Base-by-base conservation (phyloP, 2,888 invertebrate species). In the Molanna angustata region DNA sequence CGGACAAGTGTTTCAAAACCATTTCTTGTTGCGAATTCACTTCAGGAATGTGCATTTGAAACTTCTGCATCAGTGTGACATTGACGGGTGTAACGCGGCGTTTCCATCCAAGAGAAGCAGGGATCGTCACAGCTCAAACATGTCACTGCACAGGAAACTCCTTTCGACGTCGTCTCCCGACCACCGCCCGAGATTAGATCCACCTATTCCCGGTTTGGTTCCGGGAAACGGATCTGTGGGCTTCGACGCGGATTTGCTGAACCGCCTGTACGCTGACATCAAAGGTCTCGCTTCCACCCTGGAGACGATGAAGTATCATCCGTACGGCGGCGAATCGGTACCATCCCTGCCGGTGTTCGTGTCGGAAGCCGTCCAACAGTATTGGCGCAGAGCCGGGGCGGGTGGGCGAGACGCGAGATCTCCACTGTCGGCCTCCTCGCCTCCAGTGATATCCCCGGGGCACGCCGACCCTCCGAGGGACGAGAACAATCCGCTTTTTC, bases 11-110 rank as follows among this genome's bases (percentile, higher is more conserved):
- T 94, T 94, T 79, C 90, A 90, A 69, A 93, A 92, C 71, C 90
- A 91, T 69, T 92, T 93, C 69, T 89, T 88, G 37, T 83, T 93
- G 62, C 92, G 92, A 66, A 89, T 90, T 61, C 94, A 94, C 71
- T 94, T 90, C 72, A 89, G 92, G 73, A 93, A 88, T 71, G 92
- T 92, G 46, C 94, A 94, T 70, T 80, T 93, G 61, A 93, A 92
- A 69, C 73, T 93, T 65, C 87, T 90, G 82, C 93, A 93, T 67
- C 87, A 87, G 47, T 94, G 94, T 72, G 90, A 88, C 62, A 89
- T 94, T 27, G 91, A 86, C 64, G 94, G 94, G 1, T 94, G 93
- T 71, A 91, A 90, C 68, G 93, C 93, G 4, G 88, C 91, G 4
- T 94, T 94, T 69, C 93, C 93, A 27, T 93, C 93, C 22, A 90